These are phyloP conservation scores for Epirrhoe alternata DNA, from an alignment of 2,888 invertebrate genomes.

Conservation along the genomic window DNA sequence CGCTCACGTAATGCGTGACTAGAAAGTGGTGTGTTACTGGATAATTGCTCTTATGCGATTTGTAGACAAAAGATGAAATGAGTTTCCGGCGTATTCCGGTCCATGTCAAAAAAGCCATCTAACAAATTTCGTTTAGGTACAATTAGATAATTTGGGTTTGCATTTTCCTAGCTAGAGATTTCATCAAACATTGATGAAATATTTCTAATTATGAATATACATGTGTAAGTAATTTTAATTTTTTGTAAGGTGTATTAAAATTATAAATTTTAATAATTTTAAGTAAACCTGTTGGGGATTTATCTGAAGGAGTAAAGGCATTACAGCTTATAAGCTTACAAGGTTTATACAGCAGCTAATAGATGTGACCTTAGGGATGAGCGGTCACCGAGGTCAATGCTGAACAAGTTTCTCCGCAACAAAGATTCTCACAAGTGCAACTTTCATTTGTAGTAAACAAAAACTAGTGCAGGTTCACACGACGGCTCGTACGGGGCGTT, in stretches of 20 bases:
- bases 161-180: too few relatives aligned
- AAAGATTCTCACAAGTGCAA: conserved; percentile 79
- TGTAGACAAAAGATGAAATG: conserved; percentile 48
- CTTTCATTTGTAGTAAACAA: conserved; percentile 81
- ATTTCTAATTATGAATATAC: too few relatives aligned
- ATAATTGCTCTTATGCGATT: conserved; percentile 58
- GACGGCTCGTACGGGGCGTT: conserved; percentile 58
- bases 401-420: conserved; percentile 68
- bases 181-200: too few relatives aligned
- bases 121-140: too few relatives aligned
- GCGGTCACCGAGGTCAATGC: conserved; percentile 69
- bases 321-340: too few relatives aligned
- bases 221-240: too few relatives aligned
- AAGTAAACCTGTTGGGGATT: too few relatives aligned
- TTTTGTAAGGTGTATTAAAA: too few relatives aligned
- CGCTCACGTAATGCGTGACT: conserved; percentile 70
- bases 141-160: too few relatives aligned
- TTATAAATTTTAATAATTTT: too few relatives aligned
- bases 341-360: conserved; percentile 22
- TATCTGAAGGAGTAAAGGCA: too few relatives aligned
- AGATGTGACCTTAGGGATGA: conserved; percentile 43
- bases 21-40: conserved; percentile 68
- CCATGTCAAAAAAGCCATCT: background rate
- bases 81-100: conserved; percentile 43
- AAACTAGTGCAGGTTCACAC: conserved; percentile 78